Percentiles rank a stretch among this genome's conserved stretches.
These are phyloP conservation scores for Arnoldichthys spilopterus DNA, from an alignment of 2,797 vertebrate genomes.

Conservation along the genomic window DNA sequence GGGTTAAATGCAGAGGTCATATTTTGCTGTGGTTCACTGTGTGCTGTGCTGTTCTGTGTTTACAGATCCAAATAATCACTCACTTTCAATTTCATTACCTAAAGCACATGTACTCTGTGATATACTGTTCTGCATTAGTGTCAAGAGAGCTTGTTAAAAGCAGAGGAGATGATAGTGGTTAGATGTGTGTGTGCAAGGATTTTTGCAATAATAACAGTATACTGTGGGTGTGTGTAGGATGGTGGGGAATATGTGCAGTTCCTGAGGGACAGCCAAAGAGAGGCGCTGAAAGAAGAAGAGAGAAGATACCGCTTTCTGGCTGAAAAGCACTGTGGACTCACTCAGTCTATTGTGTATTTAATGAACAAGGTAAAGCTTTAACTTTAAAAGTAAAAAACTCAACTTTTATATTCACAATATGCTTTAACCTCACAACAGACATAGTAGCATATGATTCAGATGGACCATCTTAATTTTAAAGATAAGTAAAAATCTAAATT, in stretches of 20 bases:
- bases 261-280: constrained; percentile 83
- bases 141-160: no score
- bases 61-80: no score
- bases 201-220: constrained; percentile 23
- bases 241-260: constrained; percentile 83
- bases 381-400: background rate
- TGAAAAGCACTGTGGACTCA: constrained; percentile 87
- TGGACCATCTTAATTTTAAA: background rate
- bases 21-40: no score
- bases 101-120: no score
- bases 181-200: constrained; percentile 20
- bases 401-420: background rate
- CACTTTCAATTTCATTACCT: no score
- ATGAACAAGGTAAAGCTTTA: constrained; percentile 75
- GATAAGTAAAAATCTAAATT: no score
- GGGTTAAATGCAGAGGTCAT: no score
- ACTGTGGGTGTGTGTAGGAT: constrained; percentile 74
- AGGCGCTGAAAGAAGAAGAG: constrained; percentile 90
- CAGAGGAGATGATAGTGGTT: constrained; percentile 11
- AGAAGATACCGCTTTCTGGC: constrained; percentile 93
- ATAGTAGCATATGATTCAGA: background rate
- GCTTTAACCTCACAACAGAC: background rate
- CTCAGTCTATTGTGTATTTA: constrained; percentile 67
- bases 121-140: no score
- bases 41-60: no score